Evolutionary conservation across 2,797 vertebrate species (phyloP).

Genomic region (Crypturellus tataupa): DNA sequence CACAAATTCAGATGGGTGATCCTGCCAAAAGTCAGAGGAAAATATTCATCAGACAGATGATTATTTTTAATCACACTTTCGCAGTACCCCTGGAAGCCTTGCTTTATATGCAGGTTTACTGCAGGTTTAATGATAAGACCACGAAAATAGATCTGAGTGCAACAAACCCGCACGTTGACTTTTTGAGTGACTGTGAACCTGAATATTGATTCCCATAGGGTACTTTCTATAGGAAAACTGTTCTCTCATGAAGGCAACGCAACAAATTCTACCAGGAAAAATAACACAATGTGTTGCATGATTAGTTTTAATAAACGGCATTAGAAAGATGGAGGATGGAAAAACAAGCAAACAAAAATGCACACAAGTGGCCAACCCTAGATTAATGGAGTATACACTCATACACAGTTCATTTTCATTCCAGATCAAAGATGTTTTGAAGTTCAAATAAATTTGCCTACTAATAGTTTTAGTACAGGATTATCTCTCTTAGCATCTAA

Average conservation of each 20-base stretch:
- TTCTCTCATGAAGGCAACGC: conserved; percentile 58
- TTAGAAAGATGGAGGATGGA: conserved; percentile 28
- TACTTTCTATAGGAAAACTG: conserved; percentile 43
- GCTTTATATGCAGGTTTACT: conserved; percentile 56
- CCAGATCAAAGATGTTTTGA: conserved; percentile 73
- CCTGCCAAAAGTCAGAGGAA: conserved; percentile 81
- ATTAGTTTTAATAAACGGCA: conserved; percentile 74
- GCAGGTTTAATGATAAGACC: conserved; percentile 71
- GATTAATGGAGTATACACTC: conserved; percentile 55
- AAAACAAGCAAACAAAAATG: conserved; percentile 9
- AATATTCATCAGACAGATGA: conserved; percentile 74
- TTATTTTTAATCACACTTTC: conserved; percentile 74
- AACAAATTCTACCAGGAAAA: conserved; percentile 49
- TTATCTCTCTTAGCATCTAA: conserved; percentile 71
- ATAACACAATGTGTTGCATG: conserved; percentile 44
- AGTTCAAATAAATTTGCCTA: conserved; percentile 70
- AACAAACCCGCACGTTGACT: conserved; percentile 6
- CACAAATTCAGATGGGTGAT: conserved; percentile 61
- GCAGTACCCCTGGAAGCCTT: conserved; percentile 30
- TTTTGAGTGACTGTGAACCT: conserved; percentile 32
- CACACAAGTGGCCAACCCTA: conserved; percentile 34
- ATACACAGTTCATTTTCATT: conserved; percentile 61
- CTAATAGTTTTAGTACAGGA: conserved; percentile 71
- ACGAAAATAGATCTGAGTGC: conserved; percentile 52
- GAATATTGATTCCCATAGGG: conserved; percentile 62